These are phyloP conservation scores for Chionoecetes opilio DNA, from an alignment of 1,140 invertebrate genomes.

Conservation along the genomic window DNA sequence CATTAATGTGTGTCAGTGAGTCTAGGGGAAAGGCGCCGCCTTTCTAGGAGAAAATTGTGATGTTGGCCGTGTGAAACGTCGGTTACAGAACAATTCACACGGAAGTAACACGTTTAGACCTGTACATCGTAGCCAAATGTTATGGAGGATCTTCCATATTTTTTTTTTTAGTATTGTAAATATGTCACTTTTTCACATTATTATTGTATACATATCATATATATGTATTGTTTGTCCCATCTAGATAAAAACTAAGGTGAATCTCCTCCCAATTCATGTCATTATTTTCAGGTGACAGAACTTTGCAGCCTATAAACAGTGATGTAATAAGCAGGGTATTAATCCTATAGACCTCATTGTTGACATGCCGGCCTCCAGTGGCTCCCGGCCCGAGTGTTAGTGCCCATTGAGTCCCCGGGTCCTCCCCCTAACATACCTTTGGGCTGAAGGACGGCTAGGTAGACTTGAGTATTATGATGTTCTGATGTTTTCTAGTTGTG, in stretches of 20 bases:
- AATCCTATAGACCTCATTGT: conserved; percentile 54
- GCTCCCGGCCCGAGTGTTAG: neutral
- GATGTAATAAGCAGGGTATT: conserved; percentile 69
- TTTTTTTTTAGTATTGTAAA: conserved; percentile 62
- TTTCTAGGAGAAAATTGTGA: too few species aligned
- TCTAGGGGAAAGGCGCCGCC: neutral
- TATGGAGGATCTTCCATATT: conserved; percentile 51
- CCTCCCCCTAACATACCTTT: neutral
- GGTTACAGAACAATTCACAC: neutral
- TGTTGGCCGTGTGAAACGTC: neutral
- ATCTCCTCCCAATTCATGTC: conserved; percentile 4
- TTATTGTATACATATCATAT: conserved; percentile 68
- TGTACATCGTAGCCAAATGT: conserved; percentile 39
- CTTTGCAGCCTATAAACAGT: conserved; percentile 37
- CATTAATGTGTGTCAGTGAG: conserved; percentile 39
- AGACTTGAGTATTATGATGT: neutral
- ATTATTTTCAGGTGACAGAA: conserved; percentile 34
- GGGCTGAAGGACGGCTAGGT: neutral
- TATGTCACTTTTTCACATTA: conserved; percentile 52
- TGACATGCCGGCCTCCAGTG: neutral
- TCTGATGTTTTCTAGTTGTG: neutral
- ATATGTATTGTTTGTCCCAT: conserved; percentile 46
- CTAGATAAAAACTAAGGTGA: neutral
- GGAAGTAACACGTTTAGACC: neutral
- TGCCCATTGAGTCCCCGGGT: neutral